These are phyloP conservation scores for Clavelina lepadiformis DNA, from an alignment of 23 tunicate species.

Conservation along the genomic window DNA sequence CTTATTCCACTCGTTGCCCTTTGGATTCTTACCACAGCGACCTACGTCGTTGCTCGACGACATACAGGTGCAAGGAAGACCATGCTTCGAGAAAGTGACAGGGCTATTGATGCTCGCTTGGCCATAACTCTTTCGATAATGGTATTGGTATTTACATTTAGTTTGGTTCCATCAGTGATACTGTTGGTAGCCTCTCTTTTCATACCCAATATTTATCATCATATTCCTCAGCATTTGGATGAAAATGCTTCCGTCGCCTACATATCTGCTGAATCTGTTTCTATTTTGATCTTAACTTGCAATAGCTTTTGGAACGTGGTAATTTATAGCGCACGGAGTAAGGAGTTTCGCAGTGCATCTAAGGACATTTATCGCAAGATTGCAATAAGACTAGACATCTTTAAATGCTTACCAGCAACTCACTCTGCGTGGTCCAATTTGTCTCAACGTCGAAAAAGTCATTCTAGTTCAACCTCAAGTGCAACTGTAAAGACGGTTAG, in stretches of 20 bases:
- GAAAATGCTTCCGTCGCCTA: not conserved
- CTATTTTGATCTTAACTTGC: slow-evolving; percentile 18
- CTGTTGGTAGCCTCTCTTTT: slow-evolving; percentile 23
- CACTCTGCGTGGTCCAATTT: too few relatives aligned
- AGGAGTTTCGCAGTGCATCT: slow-evolving; percentile 37
- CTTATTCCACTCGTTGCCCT: slow-evolving; percentile 32
- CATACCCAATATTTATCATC: not conserved
- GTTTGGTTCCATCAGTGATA: slow-evolving; percentile 24
- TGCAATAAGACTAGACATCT: too few relatives aligned
- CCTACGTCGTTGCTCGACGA: slow-evolving; percentile 20
- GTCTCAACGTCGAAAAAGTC: too few relatives aligned
- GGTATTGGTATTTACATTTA: slow-evolving; percentile 49
- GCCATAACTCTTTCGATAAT: slow-evolving; percentile 46
- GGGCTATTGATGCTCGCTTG: slow-evolving; percentile 22
- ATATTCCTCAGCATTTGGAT: slow-evolving; percentile 7
- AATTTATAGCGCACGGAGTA: slow-evolving; percentile 43
- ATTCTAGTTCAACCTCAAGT: too few relatives aligned
- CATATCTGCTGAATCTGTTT: slow-evolving; percentile 14
- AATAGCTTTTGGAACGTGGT: slow-evolving; percentile 72
- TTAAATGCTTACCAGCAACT: too few relatives aligned
- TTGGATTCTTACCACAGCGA: slow-evolving; percentile 43
- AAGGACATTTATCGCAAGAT: too few relatives aligned
- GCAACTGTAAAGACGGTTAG: too few relatives aligned
- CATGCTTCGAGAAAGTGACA: not conserved
- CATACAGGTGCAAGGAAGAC: slow-evolving; percentile 28